These are phyloP conservation scores for Meleagris gallopavo DNA, from an alignment of 2,113 vertebrate species.

Conservation along the genomic window DNA sequence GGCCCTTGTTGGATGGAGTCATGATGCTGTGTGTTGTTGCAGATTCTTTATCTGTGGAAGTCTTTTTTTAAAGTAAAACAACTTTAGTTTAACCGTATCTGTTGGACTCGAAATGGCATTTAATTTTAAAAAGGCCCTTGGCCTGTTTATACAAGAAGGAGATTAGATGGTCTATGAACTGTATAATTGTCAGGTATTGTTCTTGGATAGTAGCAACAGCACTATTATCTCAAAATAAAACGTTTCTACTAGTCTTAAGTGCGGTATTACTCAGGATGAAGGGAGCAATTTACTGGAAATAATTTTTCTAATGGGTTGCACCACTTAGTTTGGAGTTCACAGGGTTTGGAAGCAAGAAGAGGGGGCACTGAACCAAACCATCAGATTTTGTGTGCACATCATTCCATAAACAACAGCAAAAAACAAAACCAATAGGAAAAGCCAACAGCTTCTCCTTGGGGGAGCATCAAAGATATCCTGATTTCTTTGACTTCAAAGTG, in stretches of 20 bases:
- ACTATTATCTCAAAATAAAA: background rate
- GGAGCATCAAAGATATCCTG: background rate
- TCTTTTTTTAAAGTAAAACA: background rate
- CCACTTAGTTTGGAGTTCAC: background rate
- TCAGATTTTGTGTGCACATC: background rate
- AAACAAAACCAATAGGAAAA: background rate
- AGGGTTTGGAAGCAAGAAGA: background rate
- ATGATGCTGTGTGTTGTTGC: background rate
- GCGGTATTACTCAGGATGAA: background rate
- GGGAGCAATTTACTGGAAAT: constrained; percentile 24
- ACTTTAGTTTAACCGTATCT: background rate
- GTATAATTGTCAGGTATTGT: background rate
- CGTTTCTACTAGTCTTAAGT: constrained; percentile 24
- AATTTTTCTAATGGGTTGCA: background rate
- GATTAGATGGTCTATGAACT: constrained; percentile 9
- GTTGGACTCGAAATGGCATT: background rate
- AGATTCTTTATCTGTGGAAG: background rate
- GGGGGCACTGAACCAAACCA: background rate
- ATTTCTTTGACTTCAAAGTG: background rate
- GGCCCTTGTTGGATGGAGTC: background rate
- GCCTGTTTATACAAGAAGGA: constrained; percentile 43
- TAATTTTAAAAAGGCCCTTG: constrained; percentile 6
- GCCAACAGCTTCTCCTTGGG: background rate
- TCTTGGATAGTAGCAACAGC: constrained; percentile 34
- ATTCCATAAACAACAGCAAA: background rate